Evolutionary conservation across 2,797 vertebrate genomes (phyloP), one percentile per base, ranked within the genome.

Genomic region (Danio albolineatus): DNA sequence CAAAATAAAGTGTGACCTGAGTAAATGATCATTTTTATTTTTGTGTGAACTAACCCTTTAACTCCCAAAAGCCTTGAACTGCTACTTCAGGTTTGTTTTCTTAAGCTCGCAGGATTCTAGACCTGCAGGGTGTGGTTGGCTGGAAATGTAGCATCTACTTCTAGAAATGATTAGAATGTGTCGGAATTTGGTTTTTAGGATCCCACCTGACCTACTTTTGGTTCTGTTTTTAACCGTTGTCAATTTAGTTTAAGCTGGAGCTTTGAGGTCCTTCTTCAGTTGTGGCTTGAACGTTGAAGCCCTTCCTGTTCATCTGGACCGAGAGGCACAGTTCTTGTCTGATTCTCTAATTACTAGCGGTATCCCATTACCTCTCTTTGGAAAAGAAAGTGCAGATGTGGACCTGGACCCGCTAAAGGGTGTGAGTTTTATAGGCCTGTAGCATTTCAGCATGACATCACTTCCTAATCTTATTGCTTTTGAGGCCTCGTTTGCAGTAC

Each of bases 361-460:
- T 49, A 76, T 73, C 53, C 2, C 59, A 28, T 80, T 80, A 60
- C 60, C 44, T 66, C 67, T 43, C 7, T 69, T 61, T 76, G 49
- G 36, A 17, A 4, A 48, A 59, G 44, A 81, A 65, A 43, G 70
- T 80, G 70, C 43, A 65, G 61, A 36, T 43, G 21, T 49, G 1
- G 5, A 46, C 10, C 16, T 36, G 41, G 39, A 66, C 75, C 48
- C 36, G 36, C 44, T 57, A 28, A 36, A 7, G 66, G 71, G 71
- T 53, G 79, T 75, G 78, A 57, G 36, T 66, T 54, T 36, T 41
- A 14, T 54, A 59, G 39, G 54, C 39, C 65, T 54, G 10, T 44
- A 70, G 79, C 38, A 49, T 21, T 75, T 12, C 36, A 13, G 65
- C 76, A 78, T 79, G 69, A 80, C 82, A 73, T 82, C 67, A 77